Conservation (phyloP, 2,113 vertebrate genomes). For the Ceyx cyanopectus region DNA sequence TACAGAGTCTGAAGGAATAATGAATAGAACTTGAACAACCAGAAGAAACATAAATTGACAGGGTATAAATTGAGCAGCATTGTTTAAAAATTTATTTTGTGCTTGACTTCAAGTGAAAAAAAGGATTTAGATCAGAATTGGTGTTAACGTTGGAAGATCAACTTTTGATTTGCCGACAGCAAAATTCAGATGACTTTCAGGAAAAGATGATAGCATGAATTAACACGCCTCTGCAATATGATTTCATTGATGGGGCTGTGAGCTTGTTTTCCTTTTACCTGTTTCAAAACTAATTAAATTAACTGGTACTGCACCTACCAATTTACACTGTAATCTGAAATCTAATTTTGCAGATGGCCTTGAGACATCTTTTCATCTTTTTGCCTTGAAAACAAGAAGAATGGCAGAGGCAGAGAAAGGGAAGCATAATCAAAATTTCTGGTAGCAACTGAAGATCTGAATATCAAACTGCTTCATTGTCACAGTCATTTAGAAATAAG, state of each 20-base stretch:
- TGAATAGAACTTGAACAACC: not conserved
- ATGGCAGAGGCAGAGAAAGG: not conserved
- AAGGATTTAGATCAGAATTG: constrained; percentile 38
- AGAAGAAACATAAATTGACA: not conserved
- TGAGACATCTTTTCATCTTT: not conserved
- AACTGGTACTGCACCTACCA: not conserved
- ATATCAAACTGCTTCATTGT: not conserved
- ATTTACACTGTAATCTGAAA: constrained; percentile 20
- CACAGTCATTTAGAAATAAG: constrained; percentile 23
- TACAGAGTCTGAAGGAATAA: not conserved
- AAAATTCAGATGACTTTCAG: not conserved
- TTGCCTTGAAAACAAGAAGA: constrained; percentile 4
- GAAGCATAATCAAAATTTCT: not conserved
- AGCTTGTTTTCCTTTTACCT: constrained; percentile 19
- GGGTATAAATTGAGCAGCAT: not conserved
- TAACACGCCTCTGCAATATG: not conserved
- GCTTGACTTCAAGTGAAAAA: constrained; percentile 26
- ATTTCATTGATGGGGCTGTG: not conserved
- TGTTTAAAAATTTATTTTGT: not conserved
- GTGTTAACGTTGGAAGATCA: not conserved
- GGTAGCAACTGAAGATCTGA: not conserved
- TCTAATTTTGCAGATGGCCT: constrained; percentile 33
- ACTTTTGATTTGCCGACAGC: constrained; percentile 21
- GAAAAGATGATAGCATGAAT: not conserved
- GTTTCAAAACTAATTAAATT: constrained; percentile 56